Conservation (phyloP, 2,113 vertebrate species). For the Eubucco bourcierii region DNA sequence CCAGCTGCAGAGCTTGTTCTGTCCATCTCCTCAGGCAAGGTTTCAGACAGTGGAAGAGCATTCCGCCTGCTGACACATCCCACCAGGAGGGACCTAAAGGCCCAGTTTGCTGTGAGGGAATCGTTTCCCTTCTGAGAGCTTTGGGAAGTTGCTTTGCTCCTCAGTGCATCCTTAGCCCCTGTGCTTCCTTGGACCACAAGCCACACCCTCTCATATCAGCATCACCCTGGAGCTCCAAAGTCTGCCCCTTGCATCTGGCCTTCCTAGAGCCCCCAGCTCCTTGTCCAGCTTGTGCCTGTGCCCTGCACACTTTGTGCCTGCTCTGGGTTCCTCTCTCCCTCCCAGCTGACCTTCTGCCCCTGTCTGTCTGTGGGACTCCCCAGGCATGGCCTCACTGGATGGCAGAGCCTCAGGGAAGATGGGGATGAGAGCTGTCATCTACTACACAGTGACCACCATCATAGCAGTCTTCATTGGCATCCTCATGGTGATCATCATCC, state of each 20-base stretch:
- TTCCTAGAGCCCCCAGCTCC: not conserved
- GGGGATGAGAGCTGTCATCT: slow-evolving; percentile 89
- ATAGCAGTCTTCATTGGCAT: slow-evolving; percentile 96
- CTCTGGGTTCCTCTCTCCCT: not conserved
- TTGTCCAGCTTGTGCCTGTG: not conserved
- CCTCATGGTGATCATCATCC: slow-evolving; percentile 89
- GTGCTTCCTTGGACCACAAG: not conserved
- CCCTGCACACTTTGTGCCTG: not conserved
- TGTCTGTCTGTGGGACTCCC: not conserved
- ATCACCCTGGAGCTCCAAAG: not conserved
- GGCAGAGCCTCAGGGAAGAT: slow-evolving; percentile 93
- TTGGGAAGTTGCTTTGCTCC: not conserved
- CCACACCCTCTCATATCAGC: not conserved
- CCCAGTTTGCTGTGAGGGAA: not conserved
- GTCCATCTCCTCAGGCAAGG: not conserved
- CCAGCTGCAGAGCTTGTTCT: not conserved
- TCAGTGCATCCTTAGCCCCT: not conserved
- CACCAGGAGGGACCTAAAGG: not conserved
- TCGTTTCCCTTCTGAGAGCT: not conserved
- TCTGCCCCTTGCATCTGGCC: not conserved
- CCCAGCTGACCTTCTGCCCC: not conserved
- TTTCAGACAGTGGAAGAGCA: not conserved
- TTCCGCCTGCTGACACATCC: not conserved
- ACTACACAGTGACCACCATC: slow-evolving; percentile 94
- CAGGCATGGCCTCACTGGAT: slow-evolving; percentile 94